Conservation (phyloP, 1,140 invertebrate species). For the Colletes gigas region DNA sequence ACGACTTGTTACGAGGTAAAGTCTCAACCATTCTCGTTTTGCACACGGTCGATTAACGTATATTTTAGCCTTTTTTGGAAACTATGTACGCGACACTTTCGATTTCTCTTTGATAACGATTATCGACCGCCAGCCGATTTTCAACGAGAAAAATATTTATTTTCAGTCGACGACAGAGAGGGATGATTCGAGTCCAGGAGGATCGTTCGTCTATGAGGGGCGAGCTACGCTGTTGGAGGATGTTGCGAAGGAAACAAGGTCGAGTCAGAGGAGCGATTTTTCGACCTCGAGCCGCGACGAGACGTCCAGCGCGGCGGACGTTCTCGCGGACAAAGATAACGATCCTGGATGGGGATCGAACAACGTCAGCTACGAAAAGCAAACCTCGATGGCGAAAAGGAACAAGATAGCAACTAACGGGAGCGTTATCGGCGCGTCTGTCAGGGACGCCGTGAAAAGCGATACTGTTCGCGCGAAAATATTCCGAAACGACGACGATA, state of each 20-base stretch:
- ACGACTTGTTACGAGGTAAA: too few species aligned
- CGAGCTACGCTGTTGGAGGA: neutral
- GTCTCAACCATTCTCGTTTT: too few species aligned
- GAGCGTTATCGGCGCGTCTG: neutral
- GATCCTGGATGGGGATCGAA: neutral
- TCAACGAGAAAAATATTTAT: too few species aligned
- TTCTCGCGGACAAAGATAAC: too few species aligned
- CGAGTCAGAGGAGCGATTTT: neutral
- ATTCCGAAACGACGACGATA: neutral
- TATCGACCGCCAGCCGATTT: too few species aligned
- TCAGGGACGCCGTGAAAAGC: neutral
- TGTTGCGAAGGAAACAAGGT: too few species aligned
- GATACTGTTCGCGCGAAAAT: neutral
- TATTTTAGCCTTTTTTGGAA: too few species aligned
- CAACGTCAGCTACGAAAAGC: neutral
- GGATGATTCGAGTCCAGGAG: neutral
- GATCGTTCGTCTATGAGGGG: neutral
- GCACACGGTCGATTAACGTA: too few species aligned
- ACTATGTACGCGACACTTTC: too few species aligned
- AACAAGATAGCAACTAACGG: neutral
- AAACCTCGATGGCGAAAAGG: neutral
- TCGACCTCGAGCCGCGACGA: neutral
- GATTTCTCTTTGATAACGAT: too few species aligned
- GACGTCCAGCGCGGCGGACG: neutral
- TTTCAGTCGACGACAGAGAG: too few species aligned